phyloP scores from a whole-genome alignment of 2,888 invertebrate genomes.

The Eristalis arbustorum region DNA sequence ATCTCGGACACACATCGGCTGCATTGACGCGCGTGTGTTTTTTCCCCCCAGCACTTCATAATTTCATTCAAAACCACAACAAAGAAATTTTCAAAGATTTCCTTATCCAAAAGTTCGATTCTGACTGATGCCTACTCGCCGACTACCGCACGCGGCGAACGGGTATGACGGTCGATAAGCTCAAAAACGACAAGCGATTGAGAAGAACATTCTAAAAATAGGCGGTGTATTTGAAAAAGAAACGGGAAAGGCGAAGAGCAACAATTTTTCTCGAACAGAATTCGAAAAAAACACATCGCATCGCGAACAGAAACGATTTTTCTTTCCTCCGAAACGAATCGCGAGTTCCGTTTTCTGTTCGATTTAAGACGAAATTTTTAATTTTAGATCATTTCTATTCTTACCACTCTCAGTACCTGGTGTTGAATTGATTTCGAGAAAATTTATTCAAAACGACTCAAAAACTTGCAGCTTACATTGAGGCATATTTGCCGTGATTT shows the following conservation, averaged over 20 bases:
- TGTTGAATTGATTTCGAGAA: background rate
- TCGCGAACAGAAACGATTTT: conserved; percentile 60
- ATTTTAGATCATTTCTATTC: conserved; percentile 28
- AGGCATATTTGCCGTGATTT: background rate
- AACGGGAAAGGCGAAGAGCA: background rate
- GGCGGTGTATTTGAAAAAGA: background rate
- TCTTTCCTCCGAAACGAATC: conserved; percentile 65
- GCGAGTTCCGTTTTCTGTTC: conserved; percentile 56
- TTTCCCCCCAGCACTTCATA: background rate
- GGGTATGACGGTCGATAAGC: conserved; percentile 25
- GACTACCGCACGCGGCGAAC: background rate
- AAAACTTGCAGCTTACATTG: conserved; percentile 10
- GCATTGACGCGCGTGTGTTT: conserved; percentile 33
- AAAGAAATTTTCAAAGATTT: background rate
- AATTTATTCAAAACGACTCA: background rate
- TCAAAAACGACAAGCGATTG: conserved; percentile 23
- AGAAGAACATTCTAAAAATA: conserved; percentile 63
- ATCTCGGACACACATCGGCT: background rate
- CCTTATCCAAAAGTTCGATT: background rate
- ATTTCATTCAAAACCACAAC: conserved; percentile 31
- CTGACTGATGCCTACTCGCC: background rate
- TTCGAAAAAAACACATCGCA: conserved; percentile 24
- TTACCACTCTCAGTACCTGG: conserved; percentile 4
- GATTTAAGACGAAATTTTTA: conserved; percentile 12
- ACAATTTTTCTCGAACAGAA: conserved; percentile 30